Base-by-base conservation (phyloP, 2,113 vertebrate genomes). In the Panthera tigris region DNA sequence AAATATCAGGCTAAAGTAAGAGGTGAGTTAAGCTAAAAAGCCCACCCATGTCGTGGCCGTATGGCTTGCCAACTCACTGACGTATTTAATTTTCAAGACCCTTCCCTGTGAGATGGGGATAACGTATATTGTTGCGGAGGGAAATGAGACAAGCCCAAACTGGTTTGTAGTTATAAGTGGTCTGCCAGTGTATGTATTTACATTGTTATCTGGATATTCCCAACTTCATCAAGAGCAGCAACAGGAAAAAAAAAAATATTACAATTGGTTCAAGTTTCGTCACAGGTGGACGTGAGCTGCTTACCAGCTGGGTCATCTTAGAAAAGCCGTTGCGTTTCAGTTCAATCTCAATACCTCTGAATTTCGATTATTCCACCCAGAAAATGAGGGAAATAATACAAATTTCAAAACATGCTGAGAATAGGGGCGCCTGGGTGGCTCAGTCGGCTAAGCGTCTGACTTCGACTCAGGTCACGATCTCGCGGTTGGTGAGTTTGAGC, bases 171-270 rank as follows among this genome's bases (percentile, higher is more conserved):
- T 48, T 80, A 6, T 4, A 29, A 36, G 33, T 79, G 55, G 14
- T 63, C 63, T 27, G 7, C 13, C 31, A 0, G 15, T 7, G 29
- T 7, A 8, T 0, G 10, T 9, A 41, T 27, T n/a, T 9, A 16
- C 27, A 4, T 29, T 50, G 23, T n/a, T 50, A 41, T 50, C 36
- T 41, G 29, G 13, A 33, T 57, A 19, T 3, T 13, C 45, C 19
- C 57, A 14, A 31, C n/a, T 57, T 45, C 9, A 9, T 33, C 68
- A 83, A 71, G 39, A 68, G 57, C 3, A 16, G 12, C 7, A 19
- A 23, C 50, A 50, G 66, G 41, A 19, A 74, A 79, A 13, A 13
- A 13, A 31, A 66, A 45, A 50, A 23, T 65, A 15, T 19, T 45
- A 14, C 33, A 71, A 57, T 39, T 15, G 15, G 18, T 14, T 55